These are phyloP conservation scores for Cuculus canorus DNA, from an alignment of 2,797 vertebrate species.

Conservation along the genomic window DNA sequence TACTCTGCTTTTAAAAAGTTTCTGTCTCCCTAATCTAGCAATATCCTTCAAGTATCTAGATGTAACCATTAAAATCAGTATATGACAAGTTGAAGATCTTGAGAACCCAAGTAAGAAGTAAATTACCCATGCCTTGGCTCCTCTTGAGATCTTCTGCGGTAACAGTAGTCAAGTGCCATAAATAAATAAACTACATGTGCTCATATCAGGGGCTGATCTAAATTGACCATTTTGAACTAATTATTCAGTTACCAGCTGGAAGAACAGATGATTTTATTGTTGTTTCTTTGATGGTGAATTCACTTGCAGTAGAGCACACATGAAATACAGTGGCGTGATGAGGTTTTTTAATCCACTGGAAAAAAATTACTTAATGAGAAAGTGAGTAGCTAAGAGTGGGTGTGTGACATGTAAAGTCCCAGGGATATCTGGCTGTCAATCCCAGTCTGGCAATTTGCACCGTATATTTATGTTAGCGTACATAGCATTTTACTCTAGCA, in stretches of 20 bases:
- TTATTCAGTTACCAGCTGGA: background rate
- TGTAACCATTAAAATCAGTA: background rate
- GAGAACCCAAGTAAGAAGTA: background rate
- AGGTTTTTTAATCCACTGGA: background rate
- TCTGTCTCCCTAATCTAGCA: background rate
- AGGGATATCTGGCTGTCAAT: background rate
- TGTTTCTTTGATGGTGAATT: background rate
- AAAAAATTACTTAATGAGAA: background rate
- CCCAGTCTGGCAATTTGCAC: background rate
- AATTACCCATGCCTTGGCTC: background rate
- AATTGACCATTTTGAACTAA: background rate
- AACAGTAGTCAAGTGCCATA: background rate
- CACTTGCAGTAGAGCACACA: background rate
- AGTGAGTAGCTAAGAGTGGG: rapidly evolving
- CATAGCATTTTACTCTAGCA: background rate
- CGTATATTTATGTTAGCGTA: rapidly evolving
- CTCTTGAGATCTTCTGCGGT: background rate
- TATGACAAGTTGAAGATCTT: background rate
- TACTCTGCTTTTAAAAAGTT: background rate
- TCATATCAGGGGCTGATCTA: background rate
- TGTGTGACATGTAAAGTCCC: background rate
- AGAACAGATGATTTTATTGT: background rate
- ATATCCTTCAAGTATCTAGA: background rate
- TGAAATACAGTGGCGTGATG: background rate
- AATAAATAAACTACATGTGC: background rate